Evolutionary conservation across 1,140 invertebrate genomes (phyloP), one percentile per base, ranked within the genome.

Genomic region (Armadillidium nasatum): DNA sequence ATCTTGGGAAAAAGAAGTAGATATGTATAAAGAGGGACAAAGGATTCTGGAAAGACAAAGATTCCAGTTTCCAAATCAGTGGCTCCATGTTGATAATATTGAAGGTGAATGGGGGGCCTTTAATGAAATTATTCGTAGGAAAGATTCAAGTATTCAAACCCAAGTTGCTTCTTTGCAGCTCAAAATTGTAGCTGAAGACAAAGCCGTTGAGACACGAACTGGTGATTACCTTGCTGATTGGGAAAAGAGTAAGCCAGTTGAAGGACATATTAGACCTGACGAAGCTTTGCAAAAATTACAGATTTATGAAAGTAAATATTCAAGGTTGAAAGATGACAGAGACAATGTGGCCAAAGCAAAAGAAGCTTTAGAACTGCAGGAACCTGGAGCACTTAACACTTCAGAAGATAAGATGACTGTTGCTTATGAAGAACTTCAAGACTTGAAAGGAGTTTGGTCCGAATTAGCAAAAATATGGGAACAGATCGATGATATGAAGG

Each of bases 41-140:
- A 90, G 95, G 54, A 97, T 99, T 82, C 86, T 99, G 66, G 96
- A 98, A 85, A 87, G 96, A 69, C 97, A 99, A 84, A 89, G 95
- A 76, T 99, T 99, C 89, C 96, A 99, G 85, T 99, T 99, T 85
- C 97, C 97, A 22, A 90, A 90, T 54, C 91, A 90, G 81, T 99
- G 98, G 98, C 86, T 99, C 23, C 97, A 99, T 83, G 96, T 98
- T 69, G 98, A 99, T 84, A 98, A 99, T 83, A 94, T 99, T 80
- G 97, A 99, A 85, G 97, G 97, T 1, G 98, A 99, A 89, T 99
- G 98, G 98, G 93, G 94, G 72, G 97, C 98, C 0, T 98, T 99
- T 83, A 97, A 95, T 85, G 97, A 99, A 87, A 99, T 99, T 73
- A 96, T 99, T 83, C 95, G 96, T 83, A 89, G 97, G 33, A 99